A percentile compares a stretch with the other conserved stretches of the same genome.
Conservation (phyloP, 2,888 invertebrate species). For the Oscheius sp. region DNA sequence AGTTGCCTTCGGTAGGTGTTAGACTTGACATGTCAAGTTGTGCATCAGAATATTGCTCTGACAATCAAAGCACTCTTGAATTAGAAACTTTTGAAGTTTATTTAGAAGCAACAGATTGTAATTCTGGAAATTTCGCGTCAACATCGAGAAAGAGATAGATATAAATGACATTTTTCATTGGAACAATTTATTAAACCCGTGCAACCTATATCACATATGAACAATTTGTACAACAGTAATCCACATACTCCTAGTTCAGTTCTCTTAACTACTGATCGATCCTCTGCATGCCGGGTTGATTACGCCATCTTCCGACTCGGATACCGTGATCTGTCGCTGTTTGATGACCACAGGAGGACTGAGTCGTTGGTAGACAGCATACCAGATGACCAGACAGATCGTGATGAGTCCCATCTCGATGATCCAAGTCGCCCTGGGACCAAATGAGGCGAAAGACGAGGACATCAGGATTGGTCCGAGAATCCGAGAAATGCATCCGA, state of each 20-base stretch:
- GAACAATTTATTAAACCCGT: slow-evolving; percentile 14
- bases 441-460: slow-evolving; percentile 47
- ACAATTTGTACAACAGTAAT: slow-evolving; percentile 7
- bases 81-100: too few relatives aligned
- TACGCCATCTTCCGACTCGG: slow-evolving; percentile 3
- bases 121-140: background rate
- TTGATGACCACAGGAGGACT: slow-evolving; percentile 14
- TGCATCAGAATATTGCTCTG: too few relatives aligned
- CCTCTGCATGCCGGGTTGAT: slow-evolving; percentile 16
- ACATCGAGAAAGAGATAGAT: background rate
- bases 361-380: background rate
- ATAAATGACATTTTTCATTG: background rate
- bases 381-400: slow-evolving; percentile 48
- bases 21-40: too few relatives aligned
- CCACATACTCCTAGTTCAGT: background rate
- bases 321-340: slow-evolving; percentile 17
- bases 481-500: slow-evolving; percentile 56
- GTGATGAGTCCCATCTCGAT: slow-evolving; percentile 49
- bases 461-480: slow-evolving; percentile 57
- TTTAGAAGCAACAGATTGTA: too few relatives aligned
- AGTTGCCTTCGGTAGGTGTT: too few relatives aligned
- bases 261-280: background rate
- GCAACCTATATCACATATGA: background rate
- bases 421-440: slow-evolving; percentile 55
- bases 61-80: too few relatives aligned